phyloP scores from a whole-genome alignment of 2,888 invertebrate species.

The Ophion slaviceki region DNA sequence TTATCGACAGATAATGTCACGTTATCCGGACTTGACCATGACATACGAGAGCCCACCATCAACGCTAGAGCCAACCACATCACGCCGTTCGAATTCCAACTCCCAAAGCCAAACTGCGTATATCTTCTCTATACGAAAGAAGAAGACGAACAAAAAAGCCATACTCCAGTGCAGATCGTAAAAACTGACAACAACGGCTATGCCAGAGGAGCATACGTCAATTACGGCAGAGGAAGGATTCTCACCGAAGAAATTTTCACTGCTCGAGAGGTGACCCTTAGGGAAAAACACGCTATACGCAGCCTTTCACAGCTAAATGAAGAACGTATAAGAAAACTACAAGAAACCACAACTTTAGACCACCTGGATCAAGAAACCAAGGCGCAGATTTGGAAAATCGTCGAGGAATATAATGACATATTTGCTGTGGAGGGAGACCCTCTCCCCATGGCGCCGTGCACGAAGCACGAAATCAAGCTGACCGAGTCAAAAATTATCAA shows the following conservation, averaged over 20 bases:
- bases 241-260: conserved; percentile 11
- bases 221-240: conserved; percentile 5
- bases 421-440: conserved; percentile 33
- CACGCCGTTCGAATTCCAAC: conserved; percentile 30
- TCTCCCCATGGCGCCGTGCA: conserved; percentile 32
- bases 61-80: conserved; percentile 18
- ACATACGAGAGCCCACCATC: neutral
- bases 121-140: conserved; percentile 9
- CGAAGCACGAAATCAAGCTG: conserved; percentile 28
- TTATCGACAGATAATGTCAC: neutral
- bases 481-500: conserved; percentile 29
- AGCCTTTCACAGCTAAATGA: neutral
- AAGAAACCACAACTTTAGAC: conserved; percentile 18
- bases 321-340: conserved; percentile 7
- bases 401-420: conserved; percentile 29
- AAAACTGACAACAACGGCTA: neutral
- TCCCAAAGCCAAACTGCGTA: conserved; percentile 15
- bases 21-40: neutral
- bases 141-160: neutral
- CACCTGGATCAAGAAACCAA: conserved; percentile 16
- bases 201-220: conserved; percentile 24
- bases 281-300: neutral
- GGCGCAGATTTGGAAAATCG: conserved; percentile 19
- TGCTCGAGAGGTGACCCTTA: conserved; percentile 7
- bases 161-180: neutral